phyloP scores from a whole-genome alignment of 2,113 vertebrate species.

The Montifringilla adamsi region DNA sequence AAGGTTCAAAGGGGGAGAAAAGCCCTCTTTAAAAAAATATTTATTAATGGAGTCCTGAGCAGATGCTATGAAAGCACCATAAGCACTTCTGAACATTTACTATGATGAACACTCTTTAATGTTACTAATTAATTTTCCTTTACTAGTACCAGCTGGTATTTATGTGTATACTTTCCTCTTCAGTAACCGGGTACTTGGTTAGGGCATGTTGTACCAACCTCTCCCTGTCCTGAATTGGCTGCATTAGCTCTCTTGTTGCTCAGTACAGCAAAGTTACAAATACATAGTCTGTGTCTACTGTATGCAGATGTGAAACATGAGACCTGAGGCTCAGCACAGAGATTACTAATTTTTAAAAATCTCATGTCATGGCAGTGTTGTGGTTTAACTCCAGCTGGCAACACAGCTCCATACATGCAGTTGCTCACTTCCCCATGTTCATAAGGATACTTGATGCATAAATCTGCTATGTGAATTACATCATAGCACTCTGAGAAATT shows the following conservation, averaged over 20 bases:
- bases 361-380: neutral
- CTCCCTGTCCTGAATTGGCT: slow-evolving; percentile 31
- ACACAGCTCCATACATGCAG: neutral
- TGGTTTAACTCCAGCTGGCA: neutral
- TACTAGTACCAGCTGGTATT: slow-evolving; percentile 48
- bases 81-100: neutral
- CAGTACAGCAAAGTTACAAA: neutral
- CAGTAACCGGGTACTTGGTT: neutral
- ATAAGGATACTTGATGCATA: neutral
- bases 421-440: neutral
- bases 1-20: neutral
- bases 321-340: neutral
- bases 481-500: neutral
- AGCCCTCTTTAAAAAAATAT: neutral
- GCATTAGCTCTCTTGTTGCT: neutral
- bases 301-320: neutral
- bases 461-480: neutral
- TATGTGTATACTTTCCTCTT: slow-evolving; percentile 24
- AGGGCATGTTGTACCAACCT: slow-evolving; percentile 11
- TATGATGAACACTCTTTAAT: neutral
- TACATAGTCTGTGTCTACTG: neutral
- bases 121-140: slow-evolving; percentile 13
- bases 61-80: neutral
- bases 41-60: neutral
- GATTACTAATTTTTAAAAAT: neutral